A percentile compares a stretch with the other conserved stretches of the same genome.
These are phyloP conservation scores for Melinopterus prodromus DNA, from an alignment of 2,888 invertebrate genomes.

Conservation along the genomic window DNA sequence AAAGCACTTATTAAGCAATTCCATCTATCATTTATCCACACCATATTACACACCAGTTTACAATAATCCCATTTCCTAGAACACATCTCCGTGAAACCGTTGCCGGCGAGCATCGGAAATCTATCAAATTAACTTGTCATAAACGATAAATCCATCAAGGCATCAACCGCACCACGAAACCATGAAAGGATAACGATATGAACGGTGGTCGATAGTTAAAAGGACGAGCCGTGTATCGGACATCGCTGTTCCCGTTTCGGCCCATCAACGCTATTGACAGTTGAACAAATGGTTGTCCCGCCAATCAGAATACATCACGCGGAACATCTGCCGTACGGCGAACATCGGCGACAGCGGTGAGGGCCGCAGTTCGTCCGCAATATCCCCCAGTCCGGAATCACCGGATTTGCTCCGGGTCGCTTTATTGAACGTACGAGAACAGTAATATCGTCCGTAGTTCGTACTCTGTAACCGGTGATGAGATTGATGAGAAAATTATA, in stretches of 20 bases:
- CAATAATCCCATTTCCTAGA: neutral
- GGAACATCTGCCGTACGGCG: conserved; percentile 45
- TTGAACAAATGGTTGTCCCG: conserved; percentile 56
- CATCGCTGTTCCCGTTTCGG: neutral
- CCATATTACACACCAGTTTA: neutral
- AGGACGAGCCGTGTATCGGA: neutral
- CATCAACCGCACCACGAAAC: neutral
- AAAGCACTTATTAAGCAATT: too few relatives aligned
- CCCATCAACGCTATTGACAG: conserved; percentile 53
- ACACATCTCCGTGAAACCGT: neutral
- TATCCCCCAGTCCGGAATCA: neutral
- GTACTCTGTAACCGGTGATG: neutral
- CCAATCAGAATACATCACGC: conserved; percentile 54
- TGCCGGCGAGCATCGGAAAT: neutral
- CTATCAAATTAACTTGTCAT: neutral
- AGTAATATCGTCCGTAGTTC: neutral
- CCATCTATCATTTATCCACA: neutral
- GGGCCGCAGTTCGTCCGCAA: neutral
- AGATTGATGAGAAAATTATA: neutral
- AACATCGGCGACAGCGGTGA: neutral
- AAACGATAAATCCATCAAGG: neutral
- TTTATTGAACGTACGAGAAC: neutral
- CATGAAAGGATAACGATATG: neutral
- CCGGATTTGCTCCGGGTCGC: neutral
- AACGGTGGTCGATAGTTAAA: neutral